Evolutionary conservation across 2,888 invertebrate species (phyloP), one percentile per base, ranked within the genome.

Genomic region (Hanleya hanleyi): DNA sequence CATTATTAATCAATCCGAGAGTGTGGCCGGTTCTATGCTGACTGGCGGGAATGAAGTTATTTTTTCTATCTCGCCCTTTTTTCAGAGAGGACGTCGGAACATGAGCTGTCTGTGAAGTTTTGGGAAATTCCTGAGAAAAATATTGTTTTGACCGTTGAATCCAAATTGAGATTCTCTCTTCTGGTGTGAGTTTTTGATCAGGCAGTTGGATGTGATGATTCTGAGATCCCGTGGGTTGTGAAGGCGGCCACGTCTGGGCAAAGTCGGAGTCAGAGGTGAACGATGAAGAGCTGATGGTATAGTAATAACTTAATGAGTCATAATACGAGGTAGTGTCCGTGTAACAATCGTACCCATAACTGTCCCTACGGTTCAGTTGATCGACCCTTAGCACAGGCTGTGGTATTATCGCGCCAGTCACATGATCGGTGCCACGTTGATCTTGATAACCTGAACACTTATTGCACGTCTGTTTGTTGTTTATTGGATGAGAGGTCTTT

Each of bases 221-320:
- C n/a, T 64, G 38, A 35, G 33, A 37, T 3, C 36, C 64, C 9
- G 35, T 18, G 4, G 35, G 64, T 37, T 18, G 3, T 4, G 64
- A 64, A 6, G 64, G 64, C 64, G 64, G 64, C 64, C 64, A 64
- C 4, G 64, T 64, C 9, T 35, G 64, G 9, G 64, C 64, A 22
- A 18, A 64, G n/a, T 37, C 35, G 2, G 64, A 64, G 26, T 37
- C 35, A 9, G 12, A 22, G 1, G 64, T 36, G 12, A 37, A 64
- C 1, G 57, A 29, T 29, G 22, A 32, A 15, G 57, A 22, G 26
- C 57, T 57, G 29, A 32, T 57, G 29, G 32, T 32, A 22, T 22
- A 29, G 32, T 57, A 57, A 57, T 57, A 57, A 26, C 57, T 57
- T 4, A 4, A 32, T 4, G 57, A 29, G 32, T 57, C 57, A 9